Percentiles rank a stretch among this genome's conserved stretches.
Conservation (phyloP, 2,888 invertebrate species). For the Chymomyza caudatula region DNA sequence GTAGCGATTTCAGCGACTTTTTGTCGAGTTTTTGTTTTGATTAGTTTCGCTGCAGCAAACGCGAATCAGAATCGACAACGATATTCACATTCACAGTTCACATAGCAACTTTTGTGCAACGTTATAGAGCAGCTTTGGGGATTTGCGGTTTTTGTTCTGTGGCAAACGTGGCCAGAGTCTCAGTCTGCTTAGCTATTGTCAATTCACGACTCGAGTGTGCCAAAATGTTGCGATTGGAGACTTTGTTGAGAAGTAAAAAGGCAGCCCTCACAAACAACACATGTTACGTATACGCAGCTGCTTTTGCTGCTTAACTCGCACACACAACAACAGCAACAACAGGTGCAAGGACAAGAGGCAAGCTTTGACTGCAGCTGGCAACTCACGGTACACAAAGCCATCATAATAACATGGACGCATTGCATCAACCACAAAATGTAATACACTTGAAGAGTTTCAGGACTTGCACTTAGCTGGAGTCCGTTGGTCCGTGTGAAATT, state of each 20-base stretch:
- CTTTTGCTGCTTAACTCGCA: conserved; percentile 11
- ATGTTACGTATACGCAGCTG: conserved; percentile 2
- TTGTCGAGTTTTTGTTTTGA: conserved; percentile 8
- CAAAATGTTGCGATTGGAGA: neutral
- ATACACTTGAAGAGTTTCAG: neutral
- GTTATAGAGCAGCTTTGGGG: conserved; percentile 67
- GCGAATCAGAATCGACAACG: conserved; percentile 26
- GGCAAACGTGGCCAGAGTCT: conserved; percentile 28
- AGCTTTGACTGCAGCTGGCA: neutral
- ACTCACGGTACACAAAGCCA: neutral
- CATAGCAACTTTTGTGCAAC: conserved; percentile 56
- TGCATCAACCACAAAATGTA: neutral
- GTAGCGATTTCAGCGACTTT: neutral
- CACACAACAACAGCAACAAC: conserved; percentile 16
- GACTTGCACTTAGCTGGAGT: neutral
- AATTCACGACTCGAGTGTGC: conserved; percentile 38
- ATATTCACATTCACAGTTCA: neutral
- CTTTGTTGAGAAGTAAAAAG: neutral
- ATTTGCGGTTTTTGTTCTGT: conserved; percentile 62
- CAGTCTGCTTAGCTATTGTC: conserved; percentile 51
- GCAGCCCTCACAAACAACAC: neutral
- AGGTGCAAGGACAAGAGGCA: neutral
- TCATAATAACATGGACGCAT: neutral
- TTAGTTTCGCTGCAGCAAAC: conserved; percentile 53
- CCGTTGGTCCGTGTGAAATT: neutral